Conservation (phyloP, 2,797 vertebrate species). For the Florisuga fusca region DNA sequence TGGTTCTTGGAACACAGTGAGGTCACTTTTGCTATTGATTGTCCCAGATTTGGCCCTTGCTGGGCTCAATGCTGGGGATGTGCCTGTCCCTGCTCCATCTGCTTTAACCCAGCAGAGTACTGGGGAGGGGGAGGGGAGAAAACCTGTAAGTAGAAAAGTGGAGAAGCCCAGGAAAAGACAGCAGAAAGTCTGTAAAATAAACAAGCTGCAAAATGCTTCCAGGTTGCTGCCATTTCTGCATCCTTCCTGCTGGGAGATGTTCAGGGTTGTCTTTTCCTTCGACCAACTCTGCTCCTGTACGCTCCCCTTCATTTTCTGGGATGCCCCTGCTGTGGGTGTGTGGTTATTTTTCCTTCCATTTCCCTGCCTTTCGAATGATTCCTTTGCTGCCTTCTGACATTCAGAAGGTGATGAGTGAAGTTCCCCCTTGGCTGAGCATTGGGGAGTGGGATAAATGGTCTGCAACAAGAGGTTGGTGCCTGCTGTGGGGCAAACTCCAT, state of each 20-base stretch:
- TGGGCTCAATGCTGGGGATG: too few relatives aligned
- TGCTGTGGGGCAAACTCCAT: not conserved
- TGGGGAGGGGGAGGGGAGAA: too few relatives aligned
- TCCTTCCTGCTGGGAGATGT: not conserved
- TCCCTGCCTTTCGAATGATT: not conserved
- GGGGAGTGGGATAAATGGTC: not conserved
- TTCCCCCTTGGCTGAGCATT: accelerated
- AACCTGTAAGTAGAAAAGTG: not conserved
- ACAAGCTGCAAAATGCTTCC: not conserved
- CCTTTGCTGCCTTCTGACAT: not conserved
- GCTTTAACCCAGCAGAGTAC: too few relatives aligned
- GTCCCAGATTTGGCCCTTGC: not conserved
- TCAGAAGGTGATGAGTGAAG: not conserved
- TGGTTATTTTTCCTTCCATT: not conserved
- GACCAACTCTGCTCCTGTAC: not conserved
- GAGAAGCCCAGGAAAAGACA: not conserved
- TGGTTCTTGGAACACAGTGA: not conserved
- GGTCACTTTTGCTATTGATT: slow-evolving; percentile 43
- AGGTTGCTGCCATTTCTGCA: not conserved
- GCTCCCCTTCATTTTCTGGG: not conserved
- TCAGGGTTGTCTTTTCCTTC: slow-evolving; percentile 22
- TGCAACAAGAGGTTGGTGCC: accelerated
- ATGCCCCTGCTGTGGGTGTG: not conserved
- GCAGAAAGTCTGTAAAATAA: slow-evolving; percentile 27
- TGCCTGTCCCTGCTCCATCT: too few relatives aligned